Conservation (phyloP, 2,113 vertebrate species). For the Brachypteracias leptosomus region DNA sequence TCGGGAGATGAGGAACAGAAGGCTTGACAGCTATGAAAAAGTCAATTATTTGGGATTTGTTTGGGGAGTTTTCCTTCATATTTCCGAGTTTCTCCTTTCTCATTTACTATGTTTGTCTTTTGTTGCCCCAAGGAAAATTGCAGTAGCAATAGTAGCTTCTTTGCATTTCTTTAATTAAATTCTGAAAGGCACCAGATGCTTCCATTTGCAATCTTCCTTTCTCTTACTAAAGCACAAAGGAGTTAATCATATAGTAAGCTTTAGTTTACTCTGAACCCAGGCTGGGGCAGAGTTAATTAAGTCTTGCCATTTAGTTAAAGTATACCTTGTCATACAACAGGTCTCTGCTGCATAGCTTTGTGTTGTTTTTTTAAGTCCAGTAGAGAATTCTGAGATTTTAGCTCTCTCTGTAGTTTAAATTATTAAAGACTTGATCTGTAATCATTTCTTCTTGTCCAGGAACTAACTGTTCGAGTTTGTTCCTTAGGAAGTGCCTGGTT, state of each 20-base stretch:
- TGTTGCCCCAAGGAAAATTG: not conserved
- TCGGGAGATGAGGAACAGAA: not conserved
- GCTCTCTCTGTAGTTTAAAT: not conserved
- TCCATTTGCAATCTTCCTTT: not conserved
- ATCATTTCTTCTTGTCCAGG: not conserved
- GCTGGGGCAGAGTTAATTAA: constrained; percentile 28
- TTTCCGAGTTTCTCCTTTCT: not conserved
- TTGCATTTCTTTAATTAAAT: constrained; percentile 52
- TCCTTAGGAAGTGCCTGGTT: not conserved
- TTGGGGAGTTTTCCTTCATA: not conserved
- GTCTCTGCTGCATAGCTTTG: not conserved
- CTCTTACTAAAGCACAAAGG: not conserved
- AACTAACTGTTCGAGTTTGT: not conserved
- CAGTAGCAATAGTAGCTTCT: constrained; percentile 16
- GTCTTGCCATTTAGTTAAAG: constrained; percentile 9
- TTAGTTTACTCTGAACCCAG: constrained; percentile 31
- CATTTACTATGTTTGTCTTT: not conserved
- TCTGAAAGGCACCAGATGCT: constrained; percentile 31
- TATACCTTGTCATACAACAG: constrained; percentile 3
- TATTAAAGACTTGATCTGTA: not conserved
- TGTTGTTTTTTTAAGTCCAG: not conserved
- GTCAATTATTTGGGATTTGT: not conserved
- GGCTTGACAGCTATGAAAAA: not conserved
- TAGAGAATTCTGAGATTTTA: constrained; percentile 1
- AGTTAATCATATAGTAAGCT: constrained; percentile 12